Conservation (phyloP, 2,888 invertebrate species). For the Zonitis immaculata region DNA sequence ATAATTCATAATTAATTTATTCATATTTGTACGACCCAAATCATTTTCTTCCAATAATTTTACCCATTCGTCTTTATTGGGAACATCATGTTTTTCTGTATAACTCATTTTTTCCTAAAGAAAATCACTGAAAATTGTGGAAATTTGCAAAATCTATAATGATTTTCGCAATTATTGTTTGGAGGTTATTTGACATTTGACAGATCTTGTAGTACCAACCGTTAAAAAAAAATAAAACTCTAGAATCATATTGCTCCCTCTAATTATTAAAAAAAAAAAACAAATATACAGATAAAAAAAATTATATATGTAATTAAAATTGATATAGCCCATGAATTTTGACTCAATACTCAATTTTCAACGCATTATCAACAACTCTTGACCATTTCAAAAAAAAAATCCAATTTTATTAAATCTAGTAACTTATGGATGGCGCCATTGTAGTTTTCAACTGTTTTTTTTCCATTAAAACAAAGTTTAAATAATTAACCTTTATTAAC, state of each 20-base stretch:
- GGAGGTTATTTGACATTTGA: conserved; percentile 1
- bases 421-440: neutral
- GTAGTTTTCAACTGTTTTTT: neutral
- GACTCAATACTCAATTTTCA: too few species aligned
- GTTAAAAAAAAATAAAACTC: too few species aligned
- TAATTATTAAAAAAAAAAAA: neutral
- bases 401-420: too few species aligned
- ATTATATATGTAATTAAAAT: too few species aligned
- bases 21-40: conserved; percentile 89
- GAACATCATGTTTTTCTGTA: conserved; percentile 51
- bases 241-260: neutral
- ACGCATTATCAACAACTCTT: too few species aligned
- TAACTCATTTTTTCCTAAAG: conserved; percentile 47
- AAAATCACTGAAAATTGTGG: conserved; percentile 5
- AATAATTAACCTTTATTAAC: neutral
- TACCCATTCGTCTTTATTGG: conserved; percentile 69
- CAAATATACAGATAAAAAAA: too few species aligned
- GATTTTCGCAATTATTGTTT: neutral
- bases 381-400: too few species aligned
- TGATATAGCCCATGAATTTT: too few species aligned
- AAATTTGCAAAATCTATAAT: neutral
- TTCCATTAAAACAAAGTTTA: neutral
- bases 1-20: conserved; percentile 97
- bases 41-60: conserved; percentile 70
- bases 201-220: neutral